Evolutionary conservation across 2,797 vertebrate species (phyloP).

Genomic region (Helicolenus hilgendorfi): DNA sequence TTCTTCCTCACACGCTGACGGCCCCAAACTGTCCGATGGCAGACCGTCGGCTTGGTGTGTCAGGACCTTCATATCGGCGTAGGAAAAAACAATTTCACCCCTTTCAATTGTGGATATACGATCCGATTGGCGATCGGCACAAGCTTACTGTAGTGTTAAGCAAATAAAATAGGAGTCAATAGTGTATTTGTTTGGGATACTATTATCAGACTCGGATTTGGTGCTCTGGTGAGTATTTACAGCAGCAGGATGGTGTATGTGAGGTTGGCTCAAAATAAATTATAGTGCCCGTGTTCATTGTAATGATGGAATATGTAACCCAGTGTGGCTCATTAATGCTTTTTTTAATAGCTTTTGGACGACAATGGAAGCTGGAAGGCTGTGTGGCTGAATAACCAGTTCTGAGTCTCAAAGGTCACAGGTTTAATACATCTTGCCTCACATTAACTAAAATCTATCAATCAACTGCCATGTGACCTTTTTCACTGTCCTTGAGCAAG

Average conservation of each 20-base stretch:
- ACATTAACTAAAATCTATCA: neutral
- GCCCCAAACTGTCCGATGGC: too few species aligned
- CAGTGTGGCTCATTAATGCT: neutral
- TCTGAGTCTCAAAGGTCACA: conserved; percentile 9
- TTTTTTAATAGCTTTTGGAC: neutral
- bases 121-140: too few species aligned
- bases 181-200: neutral
- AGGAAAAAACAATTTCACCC: too few species aligned
- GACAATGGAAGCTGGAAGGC: neutral
- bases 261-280: neutral
- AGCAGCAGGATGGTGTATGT: neutral
- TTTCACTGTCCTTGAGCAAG: conserved; percentile 16
- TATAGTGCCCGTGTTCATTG: neutral
- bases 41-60: too few species aligned
- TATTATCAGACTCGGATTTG: neutral
- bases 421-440: conserved; percentile 9
- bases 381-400: neutral
- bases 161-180: neutral
- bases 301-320: neutral
- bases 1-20: too few species aligned
- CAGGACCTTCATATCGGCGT: too few species aligned
- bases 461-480: neutral
- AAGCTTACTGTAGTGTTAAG: neutral
- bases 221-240: neutral
- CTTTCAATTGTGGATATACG: too few species aligned